Base-by-base conservation (phyloP, 2,888 invertebrate species). In the Mythimna lalbum region DNA sequence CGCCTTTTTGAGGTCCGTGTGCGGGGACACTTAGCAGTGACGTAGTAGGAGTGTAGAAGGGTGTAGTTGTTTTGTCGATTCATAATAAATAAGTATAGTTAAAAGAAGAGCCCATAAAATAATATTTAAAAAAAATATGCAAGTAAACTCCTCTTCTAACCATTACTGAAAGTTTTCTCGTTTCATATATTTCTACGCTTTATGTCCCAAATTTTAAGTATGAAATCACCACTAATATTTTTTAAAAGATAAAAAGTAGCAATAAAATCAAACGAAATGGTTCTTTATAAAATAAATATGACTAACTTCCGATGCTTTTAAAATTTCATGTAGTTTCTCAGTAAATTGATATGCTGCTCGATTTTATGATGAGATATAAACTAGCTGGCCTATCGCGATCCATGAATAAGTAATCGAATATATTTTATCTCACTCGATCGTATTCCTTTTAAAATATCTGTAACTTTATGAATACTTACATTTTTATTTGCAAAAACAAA, bases 401-500 rank as follows among this genome's bases (percentile, higher is more conserved):
- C 65, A 79, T 79, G 78, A 80, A 76, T 80, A 79, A 80, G 80
- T 72, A 79, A 80, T 65, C 68, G 68, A 69, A 80, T 79, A 80
- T 76, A 80, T 80, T 76, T 79, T 72, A 72, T 80, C 72, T 65
- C 52, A 72, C 71, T 80, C 27, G 63, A 68, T 56, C 53, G 47
- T 68, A 80, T 72, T 76, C 68, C 80, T 72, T 63, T 69, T 17
- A 68, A 73, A 75, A 66, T 73, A 62, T 56, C 56, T 59, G 56
- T 47, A 59, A 31, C 70, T 76, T 79, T 79, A 79, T 81, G 64
- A 67, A 70, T 59, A 78, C 67, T 80, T 50, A 68, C 55, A 21
- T 71, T 67, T 76, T 80, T 76, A 81, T 76, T 79, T 49, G 52
- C 14, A 53, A 67, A 69, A 76, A 76, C 33, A 63, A 50, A 50